Evolutionary conservation across 1,140 invertebrate genomes (phyloP), one percentile per base, ranked within the genome.

Genomic region (Drosophila murphyi): DNA sequence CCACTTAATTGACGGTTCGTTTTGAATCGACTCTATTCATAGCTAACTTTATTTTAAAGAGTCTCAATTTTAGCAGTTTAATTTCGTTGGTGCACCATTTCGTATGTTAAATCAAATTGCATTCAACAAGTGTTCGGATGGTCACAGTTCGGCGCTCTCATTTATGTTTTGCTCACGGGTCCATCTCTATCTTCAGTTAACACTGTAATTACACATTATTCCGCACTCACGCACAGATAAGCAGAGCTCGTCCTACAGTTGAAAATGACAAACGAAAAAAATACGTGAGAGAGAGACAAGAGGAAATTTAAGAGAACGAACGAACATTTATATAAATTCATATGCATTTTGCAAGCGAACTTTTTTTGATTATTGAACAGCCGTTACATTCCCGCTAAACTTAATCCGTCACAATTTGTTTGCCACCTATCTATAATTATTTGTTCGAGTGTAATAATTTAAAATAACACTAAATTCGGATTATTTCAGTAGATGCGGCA

Each of bases 41-140:
- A 20, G 20, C 20, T 20, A 20, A 20, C 20, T 20, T 20, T 20
- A 20, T 20, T 20, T 20, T 20, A 20, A 20, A 2, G 20, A 20
- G 20, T 20, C 20, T 20, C 20, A 20, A 20, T 20, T 1, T 20
- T 20, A 20, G 20, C 20, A 20, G 20, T 20, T 20, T 20, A 20
- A 20, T 20, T 20, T 20, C 20, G 20, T 20, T 20, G 20, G 20
- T 20, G 20, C 20, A 20, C n/a, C 2, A 10, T n/a, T 32, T 45
- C 0, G n/a, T 5, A 10, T n/a, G 6, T 45, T 10, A 32, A 12
- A 45, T 2, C 10, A 35, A 32, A 34, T 50, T 62, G 35, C 10
- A 69, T 55, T 59, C 64, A 73, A 69, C 71, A 73, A 73, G 71
- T 73, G 35, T 10, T 61, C 3, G 1, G n/a, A 48, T n/a, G 3